Conservation (phyloP, 2,888 invertebrate genomes). For the Hylaea fasciaria region DNA sequence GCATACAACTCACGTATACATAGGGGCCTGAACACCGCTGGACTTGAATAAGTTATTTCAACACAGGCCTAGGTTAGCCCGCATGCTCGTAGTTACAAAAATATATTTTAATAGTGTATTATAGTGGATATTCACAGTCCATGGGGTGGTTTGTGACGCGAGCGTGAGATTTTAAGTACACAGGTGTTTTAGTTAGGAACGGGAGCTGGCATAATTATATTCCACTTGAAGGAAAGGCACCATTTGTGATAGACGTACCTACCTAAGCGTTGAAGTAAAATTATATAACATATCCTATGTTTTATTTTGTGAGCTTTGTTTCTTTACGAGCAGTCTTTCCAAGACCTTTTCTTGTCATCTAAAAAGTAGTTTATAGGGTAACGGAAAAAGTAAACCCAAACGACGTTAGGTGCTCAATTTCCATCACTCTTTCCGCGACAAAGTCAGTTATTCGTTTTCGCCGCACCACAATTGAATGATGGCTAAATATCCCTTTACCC, state of each 20-base stretch:
- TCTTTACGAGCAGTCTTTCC: no score
- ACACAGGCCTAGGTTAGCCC: conserved; percentile 53
- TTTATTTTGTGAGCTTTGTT: no score
- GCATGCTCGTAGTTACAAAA: conserved; percentile 43
- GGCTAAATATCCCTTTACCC: conserved; percentile 69
- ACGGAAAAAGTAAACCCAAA: neutral
- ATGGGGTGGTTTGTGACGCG: conserved; percentile 22
- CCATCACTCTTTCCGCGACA: conserved; percentile 13
- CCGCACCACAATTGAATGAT: conserved; percentile 70
- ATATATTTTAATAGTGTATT: conserved; percentile 60
- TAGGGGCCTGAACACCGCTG: conserved; percentile 53
- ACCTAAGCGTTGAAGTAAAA: neutral
- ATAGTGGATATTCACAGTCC: conserved; percentile 48
- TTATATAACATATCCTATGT: no score
- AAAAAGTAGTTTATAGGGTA: no score
- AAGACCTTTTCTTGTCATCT: no score
- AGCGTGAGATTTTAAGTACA: conserved; percentile 30
- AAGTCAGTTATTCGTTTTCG: conserved; percentile 40
- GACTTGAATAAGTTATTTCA: conserved; percentile 67
- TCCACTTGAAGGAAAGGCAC: neutral
- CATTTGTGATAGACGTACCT: neutral
- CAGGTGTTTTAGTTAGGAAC: conserved; percentile 32
- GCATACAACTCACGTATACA: conserved; percentile 55
- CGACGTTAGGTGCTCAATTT: conserved; percentile 7
- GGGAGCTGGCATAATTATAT: neutral